phyloP scores from a whole-genome alignment of 2,797 vertebrate genomes.

The Anguilla pacifica region DNA sequence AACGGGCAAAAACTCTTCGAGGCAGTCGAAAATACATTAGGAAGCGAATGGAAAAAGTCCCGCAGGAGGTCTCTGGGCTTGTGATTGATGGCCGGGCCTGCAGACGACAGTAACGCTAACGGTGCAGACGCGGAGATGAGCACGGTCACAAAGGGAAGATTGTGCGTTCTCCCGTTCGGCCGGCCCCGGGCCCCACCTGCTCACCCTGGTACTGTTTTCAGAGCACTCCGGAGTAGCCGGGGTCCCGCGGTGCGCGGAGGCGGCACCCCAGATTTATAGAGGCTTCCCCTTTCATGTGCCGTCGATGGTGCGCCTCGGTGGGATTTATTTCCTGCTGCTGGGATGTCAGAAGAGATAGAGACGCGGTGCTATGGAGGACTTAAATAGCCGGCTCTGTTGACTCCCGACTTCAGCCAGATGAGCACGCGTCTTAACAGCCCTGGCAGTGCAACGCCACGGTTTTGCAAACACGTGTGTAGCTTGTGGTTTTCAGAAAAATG shows the following conservation, averaged over 20 bases:
- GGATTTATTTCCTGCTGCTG: not conserved
- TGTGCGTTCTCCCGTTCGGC: not conserved
- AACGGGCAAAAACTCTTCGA: slow-evolving; percentile 35
- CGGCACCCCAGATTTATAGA: slow-evolving; percentile 17
- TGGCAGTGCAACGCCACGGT: not conserved
- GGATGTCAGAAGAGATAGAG: slow-evolving; percentile 20
- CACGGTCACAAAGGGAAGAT: not conserved
- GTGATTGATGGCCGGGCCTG: slow-evolving; percentile 13
- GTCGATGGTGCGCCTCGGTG: not conserved
- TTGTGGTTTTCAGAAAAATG: slow-evolving; percentile 33
- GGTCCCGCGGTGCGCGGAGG: not conserved
- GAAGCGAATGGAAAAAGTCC: slow-evolving; percentile 31
- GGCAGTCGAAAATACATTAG: slow-evolving; percentile 36
- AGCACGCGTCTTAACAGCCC: not conserved
- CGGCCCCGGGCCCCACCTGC: not conserved
- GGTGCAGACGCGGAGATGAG: not conserved
- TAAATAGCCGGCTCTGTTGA: not conserved
- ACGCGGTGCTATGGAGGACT: slow-evolving; percentile 6
- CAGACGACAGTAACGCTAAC: not conserved
- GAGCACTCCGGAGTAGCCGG: not conserved
- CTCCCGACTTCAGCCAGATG: slow-evolving; percentile 16
- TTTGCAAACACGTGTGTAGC: slow-evolving; percentile 36
- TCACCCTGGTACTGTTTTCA: slow-evolving; percentile 10
- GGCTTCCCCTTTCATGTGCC: not conserved
- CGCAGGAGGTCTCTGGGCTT: not conserved